A percentile compares a stretch with the other conserved stretches of the same genome.
Evolutionary conservation across 2,797 vertebrate genomes (phyloP).

Genomic region (Pampus argenteus): DNA sequence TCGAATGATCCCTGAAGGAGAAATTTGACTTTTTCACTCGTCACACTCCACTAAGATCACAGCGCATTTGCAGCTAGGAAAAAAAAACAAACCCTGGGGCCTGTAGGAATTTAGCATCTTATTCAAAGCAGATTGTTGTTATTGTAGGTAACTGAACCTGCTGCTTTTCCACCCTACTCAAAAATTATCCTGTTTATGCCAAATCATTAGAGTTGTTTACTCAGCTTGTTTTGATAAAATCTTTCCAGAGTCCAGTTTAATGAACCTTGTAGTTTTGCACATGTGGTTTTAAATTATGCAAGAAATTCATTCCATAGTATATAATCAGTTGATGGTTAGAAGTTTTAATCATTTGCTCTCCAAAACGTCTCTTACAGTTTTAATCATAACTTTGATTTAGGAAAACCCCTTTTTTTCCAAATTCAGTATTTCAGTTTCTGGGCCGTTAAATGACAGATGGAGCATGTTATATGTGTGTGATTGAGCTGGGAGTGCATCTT

Average conservation of each 20-base stretch:
- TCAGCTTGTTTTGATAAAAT: constrained; percentile 21
- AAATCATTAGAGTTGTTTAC: constrained; percentile 40
- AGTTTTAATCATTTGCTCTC: constrained; percentile 5
- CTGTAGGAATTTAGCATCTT: constrained; percentile 13
- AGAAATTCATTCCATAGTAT: not conserved
- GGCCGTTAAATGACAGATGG: constrained; percentile 41
- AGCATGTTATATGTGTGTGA: constrained; percentile 24
- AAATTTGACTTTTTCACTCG: constrained; percentile 45
- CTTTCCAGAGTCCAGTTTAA: constrained; percentile 40
- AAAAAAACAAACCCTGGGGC: constrained; percentile 6
- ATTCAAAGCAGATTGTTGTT: constrained; percentile 32
- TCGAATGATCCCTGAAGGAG: constrained; percentile 48
- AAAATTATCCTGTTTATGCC: constrained; percentile 9
- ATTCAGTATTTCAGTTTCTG: constrained; percentile 31
- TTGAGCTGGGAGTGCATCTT: constrained; percentile 44
- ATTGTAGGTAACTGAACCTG: constrained; percentile 16
- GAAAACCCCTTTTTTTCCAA: constrained; percentile 6
- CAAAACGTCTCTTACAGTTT: constrained; percentile 24
- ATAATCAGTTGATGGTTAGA: constrained; percentile 1
- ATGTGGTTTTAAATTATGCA: constrained; percentile 22
- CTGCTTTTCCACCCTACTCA: constrained; percentile 10
- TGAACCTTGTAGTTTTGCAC: constrained; percentile 26
- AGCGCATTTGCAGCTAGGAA: not conserved
- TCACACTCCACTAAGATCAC: constrained; percentile 4
- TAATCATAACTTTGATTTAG: constrained; percentile 21